phyloP scores from a whole-genome alignment of 1,140 invertebrate genomes.

The Drosophila parvula region DNA sequence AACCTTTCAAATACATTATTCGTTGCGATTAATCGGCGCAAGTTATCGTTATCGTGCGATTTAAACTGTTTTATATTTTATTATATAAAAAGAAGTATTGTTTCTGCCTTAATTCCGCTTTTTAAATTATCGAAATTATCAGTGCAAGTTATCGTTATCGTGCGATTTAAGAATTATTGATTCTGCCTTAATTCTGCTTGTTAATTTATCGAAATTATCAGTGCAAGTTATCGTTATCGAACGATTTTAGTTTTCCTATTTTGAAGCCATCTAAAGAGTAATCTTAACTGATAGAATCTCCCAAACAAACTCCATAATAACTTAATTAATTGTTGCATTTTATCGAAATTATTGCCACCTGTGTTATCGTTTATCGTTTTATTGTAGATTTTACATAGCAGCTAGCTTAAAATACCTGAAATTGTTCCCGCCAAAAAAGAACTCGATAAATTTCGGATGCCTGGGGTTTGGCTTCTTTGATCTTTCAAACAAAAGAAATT shows the following conservation, averaged over 20 bases:
- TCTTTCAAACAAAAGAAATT: slow-evolving; percentile 44
- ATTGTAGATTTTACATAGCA: background rate
- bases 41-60: no score
- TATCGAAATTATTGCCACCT: background rate
- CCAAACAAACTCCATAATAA: background rate
- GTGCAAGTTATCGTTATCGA: background rate
- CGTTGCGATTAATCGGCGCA: background rate
- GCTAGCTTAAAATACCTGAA: background rate
- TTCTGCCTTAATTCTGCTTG: no score
- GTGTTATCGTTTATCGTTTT: background rate
- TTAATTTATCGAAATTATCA: background rate
- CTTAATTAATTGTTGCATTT: background rate
- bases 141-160: no score
- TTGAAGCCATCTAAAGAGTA: background rate
- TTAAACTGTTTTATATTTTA: no score
- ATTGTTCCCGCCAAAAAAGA: background rate
- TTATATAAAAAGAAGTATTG: no score
- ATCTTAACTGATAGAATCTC: background rate
- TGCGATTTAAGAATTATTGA: no score
- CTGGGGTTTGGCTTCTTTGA: slow-evolving; percentile 25
- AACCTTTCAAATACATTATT: no score
- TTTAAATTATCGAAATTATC: background rate
- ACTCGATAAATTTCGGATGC: slow-evolving; percentile 28
- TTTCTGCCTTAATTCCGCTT: no score
- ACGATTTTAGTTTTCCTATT: background rate